phyloP scores from a whole-genome alignment of 2,888 invertebrate genomes.

The Leucania comma region DNA sequence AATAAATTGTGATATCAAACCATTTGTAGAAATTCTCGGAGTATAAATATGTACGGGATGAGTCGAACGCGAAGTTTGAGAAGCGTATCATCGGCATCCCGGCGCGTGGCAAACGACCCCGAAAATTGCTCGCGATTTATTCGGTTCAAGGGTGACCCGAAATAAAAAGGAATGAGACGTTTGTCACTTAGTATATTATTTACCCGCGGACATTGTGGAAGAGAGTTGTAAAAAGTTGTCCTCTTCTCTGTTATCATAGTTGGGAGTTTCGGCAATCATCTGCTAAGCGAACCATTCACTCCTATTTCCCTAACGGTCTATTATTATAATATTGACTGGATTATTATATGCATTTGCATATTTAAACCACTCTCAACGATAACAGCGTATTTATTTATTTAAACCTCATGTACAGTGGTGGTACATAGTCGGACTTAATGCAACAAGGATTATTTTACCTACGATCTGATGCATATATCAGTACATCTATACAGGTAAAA shows the following conservation, averaged over 20 bases:
- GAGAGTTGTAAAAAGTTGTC: slow-evolving; percentile 71
- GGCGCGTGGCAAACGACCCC: slow-evolving; percentile 86
- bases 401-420: too few species aligned
- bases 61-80: slow-evolving; percentile 77
- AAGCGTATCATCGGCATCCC: slow-evolving; percentile 84
- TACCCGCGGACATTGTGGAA: slow-evolving; percentile 76
- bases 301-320: slow-evolving; percentile 66
- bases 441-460: too few species aligned
- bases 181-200: slow-evolving; percentile 88
- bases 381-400: too few species aligned
- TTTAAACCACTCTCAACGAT: too few species aligned
- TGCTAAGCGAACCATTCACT: slow-evolving; percentile 59
- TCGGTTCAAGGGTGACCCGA: slow-evolving; percentile 87
- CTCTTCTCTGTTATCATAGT: slow-evolving; percentile 66
- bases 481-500: too few species aligned
- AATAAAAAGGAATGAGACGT: slow-evolving; percentile 84
- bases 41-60: slow-evolving; percentile 70
- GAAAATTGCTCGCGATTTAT: slow-evolving; percentile 88
- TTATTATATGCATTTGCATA: too few species aligned
- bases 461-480: too few species aligned
- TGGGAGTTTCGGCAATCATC: slow-evolving; percentile 55
- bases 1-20: slow-evolving; percentile 72
- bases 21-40: slow-evolving; percentile 72
- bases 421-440: too few species aligned
- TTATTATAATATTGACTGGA: too few species aligned